These are phyloP conservation scores for Bagarius yarrelli DNA, from an alignment of 2,113 vertebrate species.

Conservation along the genomic window DNA sequence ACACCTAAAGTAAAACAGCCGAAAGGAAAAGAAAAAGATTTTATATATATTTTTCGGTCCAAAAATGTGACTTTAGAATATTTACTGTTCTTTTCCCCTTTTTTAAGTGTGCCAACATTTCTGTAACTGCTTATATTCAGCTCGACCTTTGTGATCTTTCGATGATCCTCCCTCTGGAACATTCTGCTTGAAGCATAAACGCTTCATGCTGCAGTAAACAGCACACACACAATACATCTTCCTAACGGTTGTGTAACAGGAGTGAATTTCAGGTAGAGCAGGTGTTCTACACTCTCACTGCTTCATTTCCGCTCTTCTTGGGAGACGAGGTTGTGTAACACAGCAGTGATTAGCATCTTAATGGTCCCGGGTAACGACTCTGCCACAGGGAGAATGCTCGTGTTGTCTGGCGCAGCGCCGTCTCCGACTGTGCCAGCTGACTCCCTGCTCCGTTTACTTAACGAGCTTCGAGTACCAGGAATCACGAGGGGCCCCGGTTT, in stretches of 20 bases:
- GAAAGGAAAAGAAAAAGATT: too few relatives aligned
- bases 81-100: too few relatives aligned
- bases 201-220: not conserved
- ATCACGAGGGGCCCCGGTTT: conserved; percentile 7
- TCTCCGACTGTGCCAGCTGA: not conserved
- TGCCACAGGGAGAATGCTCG: not conserved
- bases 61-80: not conserved
- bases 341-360: conserved; percentile 45
- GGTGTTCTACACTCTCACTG: not conserved
- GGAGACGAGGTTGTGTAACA: conserved; percentile 35
- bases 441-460: conserved; percentile 10
- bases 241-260: not conserved
- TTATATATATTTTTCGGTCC: not conserved
- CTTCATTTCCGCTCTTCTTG: not conserved
- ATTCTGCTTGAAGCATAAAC: not conserved
- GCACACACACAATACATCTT: not conserved
- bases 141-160: not conserved
- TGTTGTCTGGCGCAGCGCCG: not conserved
- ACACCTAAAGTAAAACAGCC: too few relatives aligned
- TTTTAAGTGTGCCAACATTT: too few relatives aligned
- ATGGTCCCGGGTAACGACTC: conserved; percentile 26
- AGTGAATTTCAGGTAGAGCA: not conserved
- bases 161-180: too few relatives aligned
- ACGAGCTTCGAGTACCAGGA: conserved; percentile 11
- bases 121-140: too few relatives aligned